phyloP scores from a whole-genome alignment of 1,140 invertebrate genomes.

The Dreissena rostriformis region DNA sequence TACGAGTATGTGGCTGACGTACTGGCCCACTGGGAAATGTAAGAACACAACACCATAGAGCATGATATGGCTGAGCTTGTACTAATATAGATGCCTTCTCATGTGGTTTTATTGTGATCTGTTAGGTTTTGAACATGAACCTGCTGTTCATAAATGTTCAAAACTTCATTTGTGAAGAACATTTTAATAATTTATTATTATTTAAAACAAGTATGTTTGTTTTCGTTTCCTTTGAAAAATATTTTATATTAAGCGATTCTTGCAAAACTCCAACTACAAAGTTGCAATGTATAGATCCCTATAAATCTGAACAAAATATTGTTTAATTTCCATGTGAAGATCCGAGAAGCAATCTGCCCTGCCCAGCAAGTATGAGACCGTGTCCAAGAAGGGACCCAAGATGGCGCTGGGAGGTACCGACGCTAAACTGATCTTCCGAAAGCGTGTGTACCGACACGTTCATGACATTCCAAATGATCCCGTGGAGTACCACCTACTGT shows the following conservation, averaged over 20 bases:
- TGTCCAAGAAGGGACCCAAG: constrained; percentile 79
- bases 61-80: background rate
- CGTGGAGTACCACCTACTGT: constrained; percentile 96
- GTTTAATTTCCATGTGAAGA: constrained; percentile 52
- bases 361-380: constrained; percentile 79
- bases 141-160: too few species aligned
- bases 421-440: constrained; percentile 96
- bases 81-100: background rate
- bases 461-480: constrained; percentile 97
- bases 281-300: too few species aligned
- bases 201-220: too few species aligned
- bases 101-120: background rate
- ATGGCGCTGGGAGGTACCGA: constrained; percentile 87
- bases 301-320: background rate
- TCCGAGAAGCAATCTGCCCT: constrained; percentile 74
- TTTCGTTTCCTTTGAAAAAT: too few species aligned
- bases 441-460: constrained; percentile 92
- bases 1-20: constrained; percentile 97
- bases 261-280: too few species aligned
- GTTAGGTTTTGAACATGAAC: background rate
- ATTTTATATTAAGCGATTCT: too few species aligned
- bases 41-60: constrained; percentile 78
- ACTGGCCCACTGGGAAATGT: constrained; percentile 96
- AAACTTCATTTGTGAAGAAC: too few species aligned
- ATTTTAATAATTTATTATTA: too few species aligned